A percentile compares a stretch with the other conserved stretches of the same genome.
phyloP scores from a whole-genome alignment of 2,113 vertebrate species.

The Halichoerus grypus region DNA sequence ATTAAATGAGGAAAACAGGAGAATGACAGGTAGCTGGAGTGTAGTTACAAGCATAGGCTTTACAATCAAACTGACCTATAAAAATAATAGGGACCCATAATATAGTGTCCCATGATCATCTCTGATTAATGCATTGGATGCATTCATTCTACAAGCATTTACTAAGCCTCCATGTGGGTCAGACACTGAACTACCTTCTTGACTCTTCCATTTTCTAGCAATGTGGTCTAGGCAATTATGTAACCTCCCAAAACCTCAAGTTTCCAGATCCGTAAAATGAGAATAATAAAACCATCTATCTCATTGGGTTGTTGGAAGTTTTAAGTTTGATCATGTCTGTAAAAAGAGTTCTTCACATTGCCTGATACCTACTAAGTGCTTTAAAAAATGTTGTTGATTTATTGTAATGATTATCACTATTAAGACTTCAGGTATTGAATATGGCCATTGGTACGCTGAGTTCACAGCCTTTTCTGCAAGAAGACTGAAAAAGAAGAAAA shows the following conservation, averaged over 20 bases:
- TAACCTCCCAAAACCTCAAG: background rate
- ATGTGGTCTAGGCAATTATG: background rate
- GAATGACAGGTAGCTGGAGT: background rate
- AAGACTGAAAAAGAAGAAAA: conserved; percentile 20
- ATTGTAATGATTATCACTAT: background rate
- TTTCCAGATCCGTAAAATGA: conserved; percentile 24
- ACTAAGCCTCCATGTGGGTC: background rate
- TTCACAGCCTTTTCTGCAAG: background rate
- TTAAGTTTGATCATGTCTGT: conserved; percentile 26
- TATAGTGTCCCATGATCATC: background rate
- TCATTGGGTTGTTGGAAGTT: background rate
- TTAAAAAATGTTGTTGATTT: background rate
- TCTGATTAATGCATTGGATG: background rate
- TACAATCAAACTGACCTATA: background rate
- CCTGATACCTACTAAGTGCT: background rate
- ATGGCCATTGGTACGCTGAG: background rate
- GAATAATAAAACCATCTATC: background rate
- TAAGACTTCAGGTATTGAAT: background rate
- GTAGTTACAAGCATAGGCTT: background rate
- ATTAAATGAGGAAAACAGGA: background rate
- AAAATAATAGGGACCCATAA: background rate
- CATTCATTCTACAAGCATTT: background rate
- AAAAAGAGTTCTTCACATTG: background rate
- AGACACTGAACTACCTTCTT: background rate
- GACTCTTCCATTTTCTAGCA: background rate